Base-by-base conservation (phyloP, 2,113 vertebrate genomes). In the Elephas maximus region DNA sequence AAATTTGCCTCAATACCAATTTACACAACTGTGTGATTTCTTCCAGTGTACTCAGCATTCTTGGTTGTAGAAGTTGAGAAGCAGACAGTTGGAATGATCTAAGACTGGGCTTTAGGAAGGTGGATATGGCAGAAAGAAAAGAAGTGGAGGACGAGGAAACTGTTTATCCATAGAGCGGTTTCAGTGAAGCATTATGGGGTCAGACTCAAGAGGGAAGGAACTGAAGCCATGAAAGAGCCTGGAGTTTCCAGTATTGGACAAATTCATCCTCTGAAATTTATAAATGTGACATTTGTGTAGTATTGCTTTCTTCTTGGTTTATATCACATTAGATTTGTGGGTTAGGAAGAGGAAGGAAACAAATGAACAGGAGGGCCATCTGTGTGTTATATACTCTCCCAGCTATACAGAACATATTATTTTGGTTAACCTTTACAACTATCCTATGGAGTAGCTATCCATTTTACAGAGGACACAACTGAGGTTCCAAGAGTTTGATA, bases 251-350 rank as follows among this genome's bases (percentile, higher is more conserved):
- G 77, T 93, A 45, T 57, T 33, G 82, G 37, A 89, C 57, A 95
- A 73, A 97, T 87, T 93, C 3, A 89, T 86, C n/a, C 88, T 83
- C 71, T 86, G 73, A 76, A 97, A 93, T 95, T 93, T 95, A 41
- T 88, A 94, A 95, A 65, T 33, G 23, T 87, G 9, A 93, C 63
- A 45, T n/a, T 97, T n/a, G 37, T 79, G 26, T 86, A 91, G 12
- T 84, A 85, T 48, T 90, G n/a, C 20, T 24, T 92, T 96, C 18
- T 73, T 78, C 62, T 77, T 93, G 53, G 41, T 57, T 94, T 85
- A 48, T 76, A 92, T 60, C 51, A 67, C 6, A 91, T 97, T 86
- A 90, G 48, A 83, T 95, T 93, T 92, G 63, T 80, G 45, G 53
- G 4, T 37, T 79, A 83, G 10, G 53, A 95, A 93, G 51, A 90